Evolutionary conservation across 2,888 invertebrate genomes (phyloP), one percentile per base, ranked within the genome.

Genomic region (Xanthorhoe spadicearia): DNA sequence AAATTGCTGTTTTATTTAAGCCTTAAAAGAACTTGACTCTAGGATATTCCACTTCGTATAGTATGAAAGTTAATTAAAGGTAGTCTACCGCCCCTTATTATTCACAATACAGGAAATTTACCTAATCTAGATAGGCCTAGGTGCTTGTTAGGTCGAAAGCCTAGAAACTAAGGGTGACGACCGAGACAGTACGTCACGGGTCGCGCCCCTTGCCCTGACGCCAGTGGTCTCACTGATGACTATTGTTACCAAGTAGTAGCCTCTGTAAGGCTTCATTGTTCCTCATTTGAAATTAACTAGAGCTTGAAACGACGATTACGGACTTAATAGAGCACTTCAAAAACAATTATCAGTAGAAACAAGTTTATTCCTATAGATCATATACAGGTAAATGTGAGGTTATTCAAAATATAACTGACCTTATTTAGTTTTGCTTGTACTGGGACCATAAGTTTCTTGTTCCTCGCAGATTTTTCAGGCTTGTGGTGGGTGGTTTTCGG

Each of bases 391-490:
- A 43, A 19, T 46, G 10, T 54, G 10, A 43, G 8, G 1, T 54
- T 55, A 54, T 49, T 32, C 10, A 55, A 18, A 35, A 46, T 10
- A 19, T n/a, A 32, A 48, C 9, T 1, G 35, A 9, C 19, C 17
- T 23, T 13, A 17, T 48, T 23, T 19, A 19, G 19, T 8, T n/a
- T 17, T 53, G 18, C 17, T 19, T 35, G 60, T 55, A 32, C 66
- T 17, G 19, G 49, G 32, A 23, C 72, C 74, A 48, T 76, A 57
- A 62, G 66, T 73, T 68, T 80, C 80, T 51, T 71, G 76, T 73
- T 89, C 87, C 68, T 89, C 88, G 15, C 23, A 56, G 8, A n/a
- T 7, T 19, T 59, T 46, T 75, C 72, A 23, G 84, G 77, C 35
- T 83, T 77, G 62, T 74, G 79, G 43, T 70, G 71, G 79, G 43